Conservation (phyloP, 2,113 vertebrate species). For the Pangasianodon gigas region DNA sequence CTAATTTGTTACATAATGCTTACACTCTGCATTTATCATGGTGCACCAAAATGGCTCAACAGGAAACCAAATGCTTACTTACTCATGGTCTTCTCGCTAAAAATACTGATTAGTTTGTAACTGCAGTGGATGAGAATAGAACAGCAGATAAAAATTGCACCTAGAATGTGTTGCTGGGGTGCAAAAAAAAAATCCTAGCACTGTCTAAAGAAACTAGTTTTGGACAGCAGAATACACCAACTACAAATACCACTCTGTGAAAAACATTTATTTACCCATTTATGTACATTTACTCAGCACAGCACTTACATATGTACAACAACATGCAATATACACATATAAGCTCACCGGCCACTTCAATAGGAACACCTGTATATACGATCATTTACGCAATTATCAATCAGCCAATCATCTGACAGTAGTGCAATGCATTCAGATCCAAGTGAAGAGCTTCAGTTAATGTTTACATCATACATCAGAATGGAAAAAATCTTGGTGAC, state of each 20-base stretch:
- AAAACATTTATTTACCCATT: neutral
- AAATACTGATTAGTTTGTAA: neutral
- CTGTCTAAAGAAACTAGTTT: neutral
- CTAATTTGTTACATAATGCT: neutral
- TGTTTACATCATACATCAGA: neutral
- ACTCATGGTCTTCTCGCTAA: neutral
- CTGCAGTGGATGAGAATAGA: neutral
- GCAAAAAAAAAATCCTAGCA: neutral
- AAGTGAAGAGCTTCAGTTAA: neutral
- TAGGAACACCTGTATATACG: neutral
- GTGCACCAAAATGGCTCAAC: constrained; percentile 18
- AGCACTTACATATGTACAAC: neutral
- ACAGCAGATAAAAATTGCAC: neutral
- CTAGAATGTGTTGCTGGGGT: neutral
- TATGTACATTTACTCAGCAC: neutral
- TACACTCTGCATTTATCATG: constrained; percentile 13
- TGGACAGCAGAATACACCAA: neutral
- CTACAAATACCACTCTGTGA: neutral
- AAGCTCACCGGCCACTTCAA: neutral
- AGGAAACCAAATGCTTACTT: constrained; percentile 38
- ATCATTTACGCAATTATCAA: neutral
- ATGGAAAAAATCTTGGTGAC: neutral
- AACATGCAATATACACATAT: constrained; percentile 1
- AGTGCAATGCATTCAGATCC: neutral
- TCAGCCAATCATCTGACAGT: neutral